Evolutionary conservation across 2,888 invertebrate genomes (phyloP), one percentile per base, ranked within the genome.

Genomic region (Steinernema hermaphroditum): DNA sequence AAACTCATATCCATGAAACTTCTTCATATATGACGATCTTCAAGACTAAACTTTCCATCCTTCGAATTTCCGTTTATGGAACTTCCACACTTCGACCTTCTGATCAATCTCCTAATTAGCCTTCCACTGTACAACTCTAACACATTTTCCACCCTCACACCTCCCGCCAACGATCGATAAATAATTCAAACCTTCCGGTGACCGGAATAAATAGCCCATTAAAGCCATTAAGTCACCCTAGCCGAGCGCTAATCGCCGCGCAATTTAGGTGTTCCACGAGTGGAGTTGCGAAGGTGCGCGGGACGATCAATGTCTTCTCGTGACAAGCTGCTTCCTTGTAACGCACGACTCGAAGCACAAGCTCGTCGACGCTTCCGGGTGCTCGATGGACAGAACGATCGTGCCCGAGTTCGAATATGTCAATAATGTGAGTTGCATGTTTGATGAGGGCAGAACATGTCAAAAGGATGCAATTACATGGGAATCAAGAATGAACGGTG

Each of bases 371-470:
- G 70, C 71, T 4, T 54, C 75, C 27, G 83, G 83, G 9, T 83
- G 83, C 57, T 80, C 81, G 14, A 75, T 74, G 46, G 77, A 82
- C 68, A 54, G 69, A 22, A 69, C 72, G 14, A 72, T 83, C 1
- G 75, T 83, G 70, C 81, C 81, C 9, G 75, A 83, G 62, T 68
- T 83, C 24, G 69, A 74, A 37, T 83, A 83, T 69, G 68, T 70
- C n/a, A 78, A 79, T 54, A 68, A 74, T 44, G 81, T 81, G 46
- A 71, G 73, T 34, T 44, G 16, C 14, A 37, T n/a, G n/a, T n/a
- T n/a, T n/a, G n/a, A n/a, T n/a, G n/a, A n/a, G n/a, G n/a, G n/a
- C n/a, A n/a, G n/a, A n/a, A n/a, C n/a, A n/a, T n/a, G n/a, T n/a
- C n/a, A n/a, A n/a, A n/a, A n/a, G n/a, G n/a, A n/a, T n/a, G n/a